A percentile compares a stretch with the other conserved stretches of the same genome.
These are phyloP conservation scores for Drosophila lutescens DNA, from an alignment of 2,888 invertebrate species.

Conservation along the genomic window DNA sequence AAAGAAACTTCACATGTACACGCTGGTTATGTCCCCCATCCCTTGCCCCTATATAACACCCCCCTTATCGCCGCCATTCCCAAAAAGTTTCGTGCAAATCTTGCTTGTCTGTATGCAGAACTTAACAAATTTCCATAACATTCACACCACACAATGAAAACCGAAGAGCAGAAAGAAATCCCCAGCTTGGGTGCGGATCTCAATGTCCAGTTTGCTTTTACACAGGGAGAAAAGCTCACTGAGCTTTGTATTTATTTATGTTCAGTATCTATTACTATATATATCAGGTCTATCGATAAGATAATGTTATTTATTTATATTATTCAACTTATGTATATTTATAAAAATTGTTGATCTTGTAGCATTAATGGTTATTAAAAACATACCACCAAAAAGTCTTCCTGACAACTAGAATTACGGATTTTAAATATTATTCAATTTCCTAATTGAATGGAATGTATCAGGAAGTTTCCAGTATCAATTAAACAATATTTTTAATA, in stretches of 20 bases:
- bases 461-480: too few relatives aligned
- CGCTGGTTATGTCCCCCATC: constrained; percentile 17
- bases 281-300: too few relatives aligned
- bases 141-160: constrained; percentile 75
- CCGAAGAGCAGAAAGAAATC: constrained; percentile 53
- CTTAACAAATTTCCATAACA: constrained; percentile 79
- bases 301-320: too few relatives aligned
- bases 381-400: too few relatives aligned
- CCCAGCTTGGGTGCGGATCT: constrained; percentile 40
- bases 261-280: too few relatives aligned
- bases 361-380: too few relatives aligned
- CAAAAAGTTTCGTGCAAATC: constrained; percentile 72
- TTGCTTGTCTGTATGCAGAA: constrained; percentile 74
- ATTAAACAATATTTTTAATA: too few relatives aligned
- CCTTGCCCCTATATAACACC: constrained; percentile 12
- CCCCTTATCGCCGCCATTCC: constrained; percentile 21
- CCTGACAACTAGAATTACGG: too few relatives aligned
- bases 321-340: too few relatives aligned
- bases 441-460: too few relatives aligned
- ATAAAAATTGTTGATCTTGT: too few relatives aligned
- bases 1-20: constrained; percentile 64
- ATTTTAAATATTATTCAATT: too few relatives aligned
- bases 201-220: constrained; percentile 45
- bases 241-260: not conserved
- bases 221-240: not conserved